Evolutionary conservation across 2,113 vertebrate genomes (phyloP), one percentile per base, ranked within the genome.

Genomic region (Pavo muticus): DNA sequence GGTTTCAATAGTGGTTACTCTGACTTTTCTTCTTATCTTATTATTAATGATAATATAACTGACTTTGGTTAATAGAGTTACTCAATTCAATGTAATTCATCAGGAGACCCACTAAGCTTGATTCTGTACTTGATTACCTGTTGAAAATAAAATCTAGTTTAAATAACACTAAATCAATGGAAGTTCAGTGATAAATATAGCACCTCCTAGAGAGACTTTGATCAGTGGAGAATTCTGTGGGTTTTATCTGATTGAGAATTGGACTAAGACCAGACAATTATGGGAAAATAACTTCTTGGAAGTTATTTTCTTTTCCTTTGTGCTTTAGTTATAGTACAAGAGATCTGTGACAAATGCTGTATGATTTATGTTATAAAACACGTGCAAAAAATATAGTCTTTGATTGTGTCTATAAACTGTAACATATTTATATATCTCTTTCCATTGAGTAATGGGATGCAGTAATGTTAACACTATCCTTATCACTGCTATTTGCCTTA

Each of bases 171-270:
- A 87, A 96, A 94, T 97, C 94, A 96, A 96, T 97, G 56, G 23
- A 37, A 63, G 72, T 97, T 97, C 96, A 91, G 95, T 97, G 88
- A 20, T 74, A 94, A 94, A 96, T 96, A 96, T 88, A 96, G 83
- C 73, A 87, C 19, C 67, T 88, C 76, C 85, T 85, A 80, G 72
- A 75, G 29, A 91, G 68, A 83, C 54, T 74, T 84, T 90, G 95
- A 97, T 97, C 94, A 96, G 93, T 97, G 87, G 32, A 80, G 44
- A 80, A 64, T 77, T 94, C 87, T 57, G 81, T 86, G 79, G 48
- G 6, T 10, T 95, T 96, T 92, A 87, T 92, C 93, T 92, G 79
- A 91, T 67, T 88, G 84, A 95, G 64, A 84, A 50, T 81, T 93
- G 32, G 78, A 59, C 65, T 91, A 87, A 93, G 82, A 93, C 63